Conservation (phyloP, 1,140 invertebrate species). For the Penaeus japonicus region DNA sequence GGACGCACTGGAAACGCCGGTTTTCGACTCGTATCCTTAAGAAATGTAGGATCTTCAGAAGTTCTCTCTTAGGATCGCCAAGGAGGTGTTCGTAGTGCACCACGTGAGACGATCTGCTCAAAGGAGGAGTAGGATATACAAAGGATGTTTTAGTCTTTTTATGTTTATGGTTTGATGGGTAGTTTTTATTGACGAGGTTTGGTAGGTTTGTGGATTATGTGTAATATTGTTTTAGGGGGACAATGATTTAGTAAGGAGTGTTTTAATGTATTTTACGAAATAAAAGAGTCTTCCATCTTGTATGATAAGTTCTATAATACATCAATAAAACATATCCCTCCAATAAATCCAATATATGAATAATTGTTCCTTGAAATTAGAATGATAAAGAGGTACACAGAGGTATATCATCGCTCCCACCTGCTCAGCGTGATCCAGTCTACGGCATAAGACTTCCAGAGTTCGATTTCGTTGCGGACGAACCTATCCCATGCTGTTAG, state of each 20-base stretch:
- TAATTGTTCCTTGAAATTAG: too few species aligned
- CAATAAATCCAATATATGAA: too few species aligned
- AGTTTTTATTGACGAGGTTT: background rate
- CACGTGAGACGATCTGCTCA: background rate
- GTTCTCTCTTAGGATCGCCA: conserved; percentile 30
- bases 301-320: too few species aligned
- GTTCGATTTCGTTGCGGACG: conserved; percentile 33
- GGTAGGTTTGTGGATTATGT: too few species aligned
- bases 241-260: too few species aligned
- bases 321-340: too few species aligned
- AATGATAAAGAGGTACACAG: background rate
- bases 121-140: background rate
- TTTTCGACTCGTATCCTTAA: conserved; percentile 19
- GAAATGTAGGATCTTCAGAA: conserved; percentile 42
- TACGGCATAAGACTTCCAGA: conserved; percentile 43
- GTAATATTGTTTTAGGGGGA: too few species aligned
- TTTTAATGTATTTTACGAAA: too few species aligned
- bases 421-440: conserved; percentile 51
- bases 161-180: background rate
- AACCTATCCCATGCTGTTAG: conserved; percentile 46
- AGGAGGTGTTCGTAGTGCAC: conserved; percentile 49
- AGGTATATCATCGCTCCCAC: background rate
- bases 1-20: conserved; percentile 35
- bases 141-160: background rate
- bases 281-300: too few species aligned